Base-by-base conservation (phyloP, 2,888 invertebrate species). In the Seira ritae region DNA sequence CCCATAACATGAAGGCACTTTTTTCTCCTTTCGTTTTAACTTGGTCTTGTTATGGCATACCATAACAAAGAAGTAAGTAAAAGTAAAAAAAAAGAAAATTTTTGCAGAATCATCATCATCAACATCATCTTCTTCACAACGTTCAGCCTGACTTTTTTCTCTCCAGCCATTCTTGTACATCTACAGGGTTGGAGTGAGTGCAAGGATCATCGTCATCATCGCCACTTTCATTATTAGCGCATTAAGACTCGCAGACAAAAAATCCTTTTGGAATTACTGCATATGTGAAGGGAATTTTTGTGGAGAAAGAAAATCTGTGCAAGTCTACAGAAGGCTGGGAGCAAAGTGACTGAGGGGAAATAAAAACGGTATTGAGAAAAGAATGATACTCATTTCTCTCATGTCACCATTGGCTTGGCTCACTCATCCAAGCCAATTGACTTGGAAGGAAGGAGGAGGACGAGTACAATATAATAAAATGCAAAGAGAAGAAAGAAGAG, bases 301-400 rank as follows among this genome's bases (percentile, higher is more conserved):
- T n/a, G n/a, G n/a, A n/a, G n/a, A n/a, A n/a, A n/a, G n/a, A 17
- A 60, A 60, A 60, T 60, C 60, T 60, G 17, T 60, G 60, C 60
- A 60, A 60, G 60, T n/a, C 17, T 60, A 6, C 60, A 60, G 60
- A 4, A 60, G 17, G n/a, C n/a, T n/a, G n/a, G n/a, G n/a, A n/a
- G n/a, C n/a, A 60, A 60, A 60, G 17, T 60, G 17, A 60, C 15
- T 60, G n/a, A n/a, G 17, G n/a, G 60, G 60, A 60, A 60, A 60
- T 60, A 60, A 60, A 60, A 60, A 42, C 42, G 60, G 60, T 60
- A 60, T 60, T 60, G 8, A n/a, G 17, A 12, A n/a, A 81, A 71
- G 75, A 76, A 81, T 81, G 81, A 24, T 67, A 66, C 66, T 70
- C 81, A 81, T 81, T 81, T 81, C 81, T 81, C 81, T 75, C 70